Conservation (phyloP, 2,888 invertebrate genomes). For the Xestia ashworthii region DNA sequence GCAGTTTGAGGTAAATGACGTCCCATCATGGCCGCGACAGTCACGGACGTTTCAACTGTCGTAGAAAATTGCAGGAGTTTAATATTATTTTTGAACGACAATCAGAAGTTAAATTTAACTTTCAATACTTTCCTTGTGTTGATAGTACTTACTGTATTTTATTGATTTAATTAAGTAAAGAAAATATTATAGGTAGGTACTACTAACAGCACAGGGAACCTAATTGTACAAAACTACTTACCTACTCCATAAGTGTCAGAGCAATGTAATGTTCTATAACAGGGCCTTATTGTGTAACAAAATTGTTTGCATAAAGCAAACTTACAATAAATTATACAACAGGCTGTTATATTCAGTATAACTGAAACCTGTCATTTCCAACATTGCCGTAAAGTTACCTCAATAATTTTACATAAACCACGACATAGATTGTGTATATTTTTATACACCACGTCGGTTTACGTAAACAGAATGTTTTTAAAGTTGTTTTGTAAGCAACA, state of each 20-base stretch:
- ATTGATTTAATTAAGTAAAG: no score
- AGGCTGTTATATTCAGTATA: not conserved
- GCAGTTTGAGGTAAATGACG: no score
- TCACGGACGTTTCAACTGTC: no score
- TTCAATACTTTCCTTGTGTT: no score
- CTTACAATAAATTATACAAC: not conserved
- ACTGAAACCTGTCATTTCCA: slow-evolving; percentile 11
- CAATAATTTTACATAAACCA: slow-evolving; percentile 1
- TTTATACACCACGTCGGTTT: not conserved
- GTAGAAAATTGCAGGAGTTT: no score
- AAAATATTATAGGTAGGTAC: no score
- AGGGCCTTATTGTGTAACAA: not conserved
- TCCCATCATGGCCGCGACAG: no score
- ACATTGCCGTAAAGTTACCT: not conserved
- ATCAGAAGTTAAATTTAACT: no score
- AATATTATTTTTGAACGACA: no score
- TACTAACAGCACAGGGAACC: not conserved
- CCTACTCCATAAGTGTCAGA: not conserved
- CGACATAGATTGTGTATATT: not conserved
- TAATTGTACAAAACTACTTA: not conserved
- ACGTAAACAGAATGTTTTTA: slow-evolving; percentile 1
- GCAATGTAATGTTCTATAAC: not conserved
- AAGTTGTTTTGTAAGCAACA: slow-evolving; percentile 6
- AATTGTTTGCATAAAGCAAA: not conserved
- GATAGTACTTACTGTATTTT: no score